Evolutionary conservation across 2,888 invertebrate genomes (phyloP), one percentile per base, ranked within the genome.

Genomic region (Antheraea assamensis): DNA sequence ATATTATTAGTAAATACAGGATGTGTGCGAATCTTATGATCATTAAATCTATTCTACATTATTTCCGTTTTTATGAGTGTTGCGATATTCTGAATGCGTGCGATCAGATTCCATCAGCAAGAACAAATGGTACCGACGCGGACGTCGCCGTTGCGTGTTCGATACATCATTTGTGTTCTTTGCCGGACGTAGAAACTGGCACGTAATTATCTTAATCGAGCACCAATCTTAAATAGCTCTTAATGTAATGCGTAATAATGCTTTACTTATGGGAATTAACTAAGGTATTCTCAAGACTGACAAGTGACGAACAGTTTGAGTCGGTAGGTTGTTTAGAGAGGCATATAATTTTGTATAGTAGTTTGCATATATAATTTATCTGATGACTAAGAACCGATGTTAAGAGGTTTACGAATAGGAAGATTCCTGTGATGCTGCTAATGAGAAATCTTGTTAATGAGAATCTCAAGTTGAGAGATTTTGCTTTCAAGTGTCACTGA

Each of bases 91-190:
- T n/a, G 58, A 24, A 24, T 13, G 58, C 58, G 24, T 24, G 24
- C 58, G 58, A 24, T 58, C 58, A 13, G n/a, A 58, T 24, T 3
- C 58, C n/a, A 58, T 58, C 58, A 8, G 24, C n/a, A 58, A 24
- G 10, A 58, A 24, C 3, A 3, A 58, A 58, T 58, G 58, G 61
- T 30, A 64, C 17, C 13, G 19, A 35, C n/a, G 7, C 68, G 27
- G 35, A n/a, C 35, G 21, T 68, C 68, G 10, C 10, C 13, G 31
- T 68, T 68, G 35, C 35, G 31, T 68, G 68, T 35, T 68, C 35
- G 17, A 35, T 35, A 64, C 27, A 68, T 68, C 68, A 35, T 68
- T 68, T 68, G n/a, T 68, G 35, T 68, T 68, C 68, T 21, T 35
- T 8, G 17, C 21, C 35, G 35, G 35, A 68, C 35, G 35, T 35